These are phyloP conservation scores for Dasypolia templi DNA, from an alignment of 2,888 invertebrate species.

Conservation along the genomic window DNA sequence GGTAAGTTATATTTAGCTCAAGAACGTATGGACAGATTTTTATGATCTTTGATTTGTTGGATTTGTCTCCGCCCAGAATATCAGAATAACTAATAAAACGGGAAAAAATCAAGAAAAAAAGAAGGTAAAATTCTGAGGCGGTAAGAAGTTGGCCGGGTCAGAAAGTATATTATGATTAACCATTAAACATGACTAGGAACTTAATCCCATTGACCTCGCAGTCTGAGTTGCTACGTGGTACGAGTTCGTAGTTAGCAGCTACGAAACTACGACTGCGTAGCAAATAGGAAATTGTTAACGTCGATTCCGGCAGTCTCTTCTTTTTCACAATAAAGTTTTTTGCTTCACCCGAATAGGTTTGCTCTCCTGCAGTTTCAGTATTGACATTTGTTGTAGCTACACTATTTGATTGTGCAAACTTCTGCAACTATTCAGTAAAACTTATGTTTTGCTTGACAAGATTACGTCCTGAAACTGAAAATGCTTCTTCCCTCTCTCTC, in stretches of 20 bases:
- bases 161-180: too few species aligned
- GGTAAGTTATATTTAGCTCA: too few species aligned
- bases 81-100: too few species aligned
- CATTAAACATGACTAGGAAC: too few species aligned
- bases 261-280: constrained; percentile 15
- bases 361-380: background rate
- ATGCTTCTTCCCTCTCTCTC: background rate
- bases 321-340: background rate
- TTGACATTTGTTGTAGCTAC: background rate
- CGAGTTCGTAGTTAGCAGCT: constrained; percentile 6
- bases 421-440: background rate
- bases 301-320: background rate
- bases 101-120: too few species aligned
- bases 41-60: too few species aligned
- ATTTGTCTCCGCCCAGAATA: too few species aligned
- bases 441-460: background rate
- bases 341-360: background rate
- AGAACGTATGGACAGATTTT: too few species aligned
- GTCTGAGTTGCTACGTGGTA: background rate
- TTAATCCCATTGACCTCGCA: background rate
- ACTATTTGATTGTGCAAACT: background rate
- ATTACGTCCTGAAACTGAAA: background rate
- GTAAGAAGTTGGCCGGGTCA: too few species aligned
- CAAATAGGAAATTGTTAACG: constrained; percentile 16
- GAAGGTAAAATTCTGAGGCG: too few species aligned